Conservation (phyloP, 1,140 invertebrate genomes). For the Philopotamus ludificatus region DNA sequence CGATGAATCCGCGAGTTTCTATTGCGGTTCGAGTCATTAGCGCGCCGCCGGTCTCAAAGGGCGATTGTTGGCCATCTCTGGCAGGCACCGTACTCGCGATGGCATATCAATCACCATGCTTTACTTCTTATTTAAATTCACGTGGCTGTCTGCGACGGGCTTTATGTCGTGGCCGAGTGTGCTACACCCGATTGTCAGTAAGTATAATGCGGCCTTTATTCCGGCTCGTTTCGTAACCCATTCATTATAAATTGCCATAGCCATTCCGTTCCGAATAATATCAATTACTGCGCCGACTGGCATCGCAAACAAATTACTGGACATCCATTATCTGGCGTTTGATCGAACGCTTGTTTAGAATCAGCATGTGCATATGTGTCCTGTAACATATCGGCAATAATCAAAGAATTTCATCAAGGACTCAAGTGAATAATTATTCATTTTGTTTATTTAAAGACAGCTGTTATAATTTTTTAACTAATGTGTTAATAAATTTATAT, state of each 20-base stretch:
- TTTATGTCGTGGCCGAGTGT: constrained; percentile 9
- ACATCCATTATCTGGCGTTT: too few species aligned
- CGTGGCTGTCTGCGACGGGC: constrained; percentile 2
- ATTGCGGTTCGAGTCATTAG: not conserved
- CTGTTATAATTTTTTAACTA: too few species aligned
- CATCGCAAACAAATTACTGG: too few species aligned
- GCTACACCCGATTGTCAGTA: constrained; percentile 11
- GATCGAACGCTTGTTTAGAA: too few species aligned
- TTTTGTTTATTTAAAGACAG: too few species aligned
- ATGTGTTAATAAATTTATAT: too few species aligned
- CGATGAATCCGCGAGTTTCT: not conserved
- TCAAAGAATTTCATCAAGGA: too few species aligned
- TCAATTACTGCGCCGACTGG: too few species aligned
- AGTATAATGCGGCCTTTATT: constrained; percentile 8
- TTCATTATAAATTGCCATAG: constrained; percentile 8
- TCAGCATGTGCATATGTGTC: too few species aligned
- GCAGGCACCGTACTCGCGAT: constrained; percentile 1
- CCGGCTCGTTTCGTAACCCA: constrained; percentile 2
- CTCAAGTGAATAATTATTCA: too few species aligned
- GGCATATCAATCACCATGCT: constrained; percentile 31
- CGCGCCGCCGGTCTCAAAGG: not conserved
- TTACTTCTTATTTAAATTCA: constrained; percentile 32
- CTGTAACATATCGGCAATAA: too few species aligned
- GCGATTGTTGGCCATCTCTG: not conserved
- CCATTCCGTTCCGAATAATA: not conserved